Base-by-base conservation (phyloP, 1,140 invertebrate species). In the Cepaea nemoralis region DNA sequence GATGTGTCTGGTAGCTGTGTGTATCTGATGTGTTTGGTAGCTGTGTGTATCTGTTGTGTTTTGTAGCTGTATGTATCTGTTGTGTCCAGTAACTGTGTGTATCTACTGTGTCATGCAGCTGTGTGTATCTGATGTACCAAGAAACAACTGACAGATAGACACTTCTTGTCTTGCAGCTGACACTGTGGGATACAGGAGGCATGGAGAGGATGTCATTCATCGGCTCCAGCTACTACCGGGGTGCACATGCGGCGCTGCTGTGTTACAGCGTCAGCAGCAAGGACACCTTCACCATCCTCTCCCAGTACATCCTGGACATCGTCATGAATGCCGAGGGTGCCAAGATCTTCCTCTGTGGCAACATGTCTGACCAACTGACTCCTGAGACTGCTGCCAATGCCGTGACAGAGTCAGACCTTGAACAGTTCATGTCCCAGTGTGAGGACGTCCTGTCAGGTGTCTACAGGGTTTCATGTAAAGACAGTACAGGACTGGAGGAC, bases 391-490 rank as follows among this genome's bases (percentile, higher is more conserved):
- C 42, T 5, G 71, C 24, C 8, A 80, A 73, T 33, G 94, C 95
- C 92, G 95, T 98, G 0, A 95, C 95, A 33, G 96, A 98, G 91
- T 93, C 94, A 73, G 97, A 98, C 89, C 96, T 98, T 91, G 96
- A 97, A 91, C 94, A 94, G 78, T 98, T 98, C 92, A 96, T 96
- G 91, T 96, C 97, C 91, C 96, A 98, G 90, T 98, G 97, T 90
- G 96, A 97, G 87, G 96, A 96, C 89, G 92, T 97, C 67, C 95
- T 98, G 82, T 96, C 94, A 88, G 95, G 94, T 75, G 95, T 95
- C 39, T 98, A 97, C 89, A 96, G 96, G 90, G 97, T 96, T 27
- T 97, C 96, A 33, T 98, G 97, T 88, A 97, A 97, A 92, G 96
- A 94, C 80, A 95, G 96, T 3, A 94, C 94, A 88, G 96, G 96